A percentile compares a stretch with the other conserved stretches of the same genome.
Conservation (phyloP, 2,797 vertebrate genomes). For the Chromobotia macracanthus region DNA sequence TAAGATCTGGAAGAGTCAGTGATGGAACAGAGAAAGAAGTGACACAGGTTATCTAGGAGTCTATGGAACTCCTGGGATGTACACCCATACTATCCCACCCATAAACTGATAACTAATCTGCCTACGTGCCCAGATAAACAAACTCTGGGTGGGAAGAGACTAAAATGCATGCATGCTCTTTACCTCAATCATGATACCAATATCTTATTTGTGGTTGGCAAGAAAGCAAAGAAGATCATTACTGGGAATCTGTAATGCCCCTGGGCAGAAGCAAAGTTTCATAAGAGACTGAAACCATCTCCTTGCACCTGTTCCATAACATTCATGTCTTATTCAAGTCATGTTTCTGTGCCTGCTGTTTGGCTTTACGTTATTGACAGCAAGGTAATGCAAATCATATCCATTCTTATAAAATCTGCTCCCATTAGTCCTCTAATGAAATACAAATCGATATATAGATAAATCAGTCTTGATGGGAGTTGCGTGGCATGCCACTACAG, state of each 20-base stretch:
- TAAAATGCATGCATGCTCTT: constrained; percentile 7
- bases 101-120: constrained; percentile 31
- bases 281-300: neutral
- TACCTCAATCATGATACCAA: neutral
- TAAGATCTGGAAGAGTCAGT: constrained; percentile 29
- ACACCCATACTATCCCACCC: constrained; percentile 7
- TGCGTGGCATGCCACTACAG: neutral
- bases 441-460: too few species aligned
- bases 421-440: too few species aligned
- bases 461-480: neutral
- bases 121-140: constrained; percentile 18
- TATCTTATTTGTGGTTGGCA: neutral
- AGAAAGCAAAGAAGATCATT: neutral
- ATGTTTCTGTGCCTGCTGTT: constrained; percentile 2
- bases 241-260: neutral
- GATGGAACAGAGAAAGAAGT: constrained; percentile 19
- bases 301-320: neutral
- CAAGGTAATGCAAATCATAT: neutral
- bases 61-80: neutral
- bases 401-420: neutral
- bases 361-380: neutral
- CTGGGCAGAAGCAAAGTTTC: constrained; percentile 3
- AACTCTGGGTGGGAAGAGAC: neutral
- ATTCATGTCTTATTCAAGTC: neutral
- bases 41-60: constrained; percentile 26